Evolutionary conservation across 1,140 invertebrate genomes (phyloP), one percentile per base, ranked within the genome.

Genomic region (Daktulosphaira vitifoliae): DNA sequence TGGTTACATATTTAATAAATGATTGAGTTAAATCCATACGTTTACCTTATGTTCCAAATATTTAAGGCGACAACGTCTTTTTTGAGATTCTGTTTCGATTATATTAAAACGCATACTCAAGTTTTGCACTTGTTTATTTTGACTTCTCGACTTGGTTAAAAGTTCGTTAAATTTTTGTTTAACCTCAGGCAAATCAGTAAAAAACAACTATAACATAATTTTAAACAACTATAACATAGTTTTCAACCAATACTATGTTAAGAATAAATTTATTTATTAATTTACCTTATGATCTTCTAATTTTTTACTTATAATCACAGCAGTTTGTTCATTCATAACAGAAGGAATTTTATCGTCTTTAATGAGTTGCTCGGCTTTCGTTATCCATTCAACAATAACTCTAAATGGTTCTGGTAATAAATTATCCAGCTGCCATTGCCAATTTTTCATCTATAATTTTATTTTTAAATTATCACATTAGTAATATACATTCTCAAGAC

Each of bases 331-430:
- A 70, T 89, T 88, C 81, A 91, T 85, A 25, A 80, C 81, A 38
- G 82, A 79, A 6, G 90, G 88, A 71, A 92, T 86, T 68, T 89
- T 84, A 69, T 89, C 87, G 7, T 78, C 78, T 69, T 83, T 81
- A 20, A 96, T 76, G 46, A 95, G 74, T 71, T 84, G 84, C 74
- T 96, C 92, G 6, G 91, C 92, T 69, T 83, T 82, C 50, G 87
- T 85, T 11, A 97, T 74, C 90, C 93, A 95, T 73, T 89, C 86
- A n/a, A 89, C 92, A 11, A 94, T 81, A 65, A 84, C 78, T 44
- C 86, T 85, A 50, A 96, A 84, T 70, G 88, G 85, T 33, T 88
- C 89, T 7, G 91, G 90, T 26, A 96, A 76, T 65, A 81, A 80
- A 0, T 86, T 83, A 74, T 97, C 92, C 67, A 96, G 76, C 15